These are phyloP conservation scores for Callorhinus ursinus DNA, from an alignment of 2,113 vertebrate genomes.

Conservation along the genomic window DNA sequence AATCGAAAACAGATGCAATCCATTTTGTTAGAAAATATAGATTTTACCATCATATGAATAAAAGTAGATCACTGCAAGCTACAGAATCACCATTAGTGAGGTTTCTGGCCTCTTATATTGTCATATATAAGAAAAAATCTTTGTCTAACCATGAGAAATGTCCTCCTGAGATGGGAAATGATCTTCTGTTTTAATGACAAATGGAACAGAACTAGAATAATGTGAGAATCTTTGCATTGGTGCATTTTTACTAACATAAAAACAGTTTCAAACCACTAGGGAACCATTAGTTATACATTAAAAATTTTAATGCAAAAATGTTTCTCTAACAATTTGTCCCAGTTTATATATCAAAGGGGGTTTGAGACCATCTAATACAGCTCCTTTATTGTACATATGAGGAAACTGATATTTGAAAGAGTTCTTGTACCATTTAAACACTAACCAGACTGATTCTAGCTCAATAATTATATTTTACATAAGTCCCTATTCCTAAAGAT, in stretches of 20 bases:
- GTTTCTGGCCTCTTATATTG: background rate
- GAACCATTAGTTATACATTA: background rate
- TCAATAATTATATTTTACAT: background rate
- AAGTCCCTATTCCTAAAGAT: slow-evolving; percentile 14
- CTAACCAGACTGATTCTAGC: background rate
- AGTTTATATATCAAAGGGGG: background rate
- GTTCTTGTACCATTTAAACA: background rate
- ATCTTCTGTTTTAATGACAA: slow-evolving; percentile 38
- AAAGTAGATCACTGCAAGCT: background rate
- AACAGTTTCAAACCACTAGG: background rate
- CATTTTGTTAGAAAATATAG: slow-evolving; percentile 56
- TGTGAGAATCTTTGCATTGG: background rate
- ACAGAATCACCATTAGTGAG: background rate
- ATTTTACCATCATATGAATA: slow-evolving; percentile 26
- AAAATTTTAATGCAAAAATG: slow-evolving; percentile 39
- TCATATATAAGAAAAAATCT: background rate
- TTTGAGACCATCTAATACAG: slow-evolving; percentile 11
- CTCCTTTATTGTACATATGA: slow-evolving; percentile 56
- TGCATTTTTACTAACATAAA: slow-evolving; percentile 42
- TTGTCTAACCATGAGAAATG: background rate
- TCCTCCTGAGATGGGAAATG: slow-evolving; percentile 25
- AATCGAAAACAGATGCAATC: slow-evolving; percentile 68
- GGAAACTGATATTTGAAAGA: slow-evolving; percentile 22
- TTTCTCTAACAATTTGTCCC: background rate
- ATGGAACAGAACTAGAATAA: slow-evolving; percentile 31